Evolutionary conservation across 1,140 invertebrate genomes (phyloP).

Genomic region (Holcopasites calliopsidis): DNA sequence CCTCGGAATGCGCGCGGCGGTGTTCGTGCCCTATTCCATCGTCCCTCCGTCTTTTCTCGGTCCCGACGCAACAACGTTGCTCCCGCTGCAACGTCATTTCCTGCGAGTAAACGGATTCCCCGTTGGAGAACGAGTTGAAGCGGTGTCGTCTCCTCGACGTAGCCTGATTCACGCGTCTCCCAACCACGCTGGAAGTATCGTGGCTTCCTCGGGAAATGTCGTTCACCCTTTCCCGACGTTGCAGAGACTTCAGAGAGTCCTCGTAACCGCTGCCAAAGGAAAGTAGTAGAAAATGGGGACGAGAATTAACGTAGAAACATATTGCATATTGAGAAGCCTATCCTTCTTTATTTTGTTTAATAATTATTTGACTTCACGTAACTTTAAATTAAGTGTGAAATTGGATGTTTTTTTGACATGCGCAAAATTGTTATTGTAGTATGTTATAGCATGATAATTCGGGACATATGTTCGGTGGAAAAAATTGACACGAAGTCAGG

Average conservation of each 20-base stretch:
- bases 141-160: slow-evolving; percentile 60
- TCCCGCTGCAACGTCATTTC: slow-evolving; percentile 65
- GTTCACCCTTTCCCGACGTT: slow-evolving; percentile 63
- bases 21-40: slow-evolving; percentile 43
- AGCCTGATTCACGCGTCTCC: slow-evolving; percentile 47
- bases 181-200: slow-evolving; percentile 51
- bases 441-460: too few relatives aligned
- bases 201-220: slow-evolving; percentile 52
- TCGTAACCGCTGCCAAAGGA: slow-evolving; percentile 72
- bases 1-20: slow-evolving; percentile 62
- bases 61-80: slow-evolving; percentile 50
- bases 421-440: too few relatives aligned
- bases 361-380: too few relatives aligned
- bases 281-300: neutral
- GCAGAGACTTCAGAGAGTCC: slow-evolving; percentile 75
- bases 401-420: too few relatives aligned
- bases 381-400: too few relatives aligned
- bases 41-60: slow-evolving; percentile 54
- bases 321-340: too few relatives aligned
- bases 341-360: too few relatives aligned
- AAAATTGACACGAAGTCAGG: too few relatives aligned
- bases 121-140: slow-evolving; percentile 68
- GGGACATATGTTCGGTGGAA: too few relatives aligned
- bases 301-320: neutral
- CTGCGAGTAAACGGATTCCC: slow-evolving; percentile 62